Percentiles rank a stretch among this genome's conserved stretches.
Evolutionary conservation across 2,113 vertebrate species (phyloP).

Genomic region (Ancistrus triradiatus): DNA sequence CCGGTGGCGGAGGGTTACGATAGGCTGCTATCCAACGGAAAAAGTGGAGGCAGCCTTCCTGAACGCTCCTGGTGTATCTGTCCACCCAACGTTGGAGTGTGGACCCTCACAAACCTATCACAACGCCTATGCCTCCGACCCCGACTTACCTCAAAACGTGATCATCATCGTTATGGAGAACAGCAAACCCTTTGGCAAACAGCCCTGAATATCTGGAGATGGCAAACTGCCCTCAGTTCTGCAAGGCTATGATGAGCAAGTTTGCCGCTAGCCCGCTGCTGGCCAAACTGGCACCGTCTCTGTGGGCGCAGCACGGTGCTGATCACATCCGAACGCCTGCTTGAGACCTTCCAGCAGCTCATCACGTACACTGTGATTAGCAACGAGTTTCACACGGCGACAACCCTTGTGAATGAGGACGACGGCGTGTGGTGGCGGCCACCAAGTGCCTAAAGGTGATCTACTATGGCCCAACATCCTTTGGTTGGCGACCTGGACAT

Average conservation of each 20-base stretch:
- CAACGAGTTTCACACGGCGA: slow-evolving; percentile 88
- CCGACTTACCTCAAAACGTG: slow-evolving; percentile 94
- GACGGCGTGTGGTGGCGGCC: slow-evolving; percentile 91
- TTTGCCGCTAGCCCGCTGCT: slow-evolving; percentile 86
- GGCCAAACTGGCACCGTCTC: slow-evolving; percentile 79
- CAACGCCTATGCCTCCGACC: slow-evolving; percentile 87
- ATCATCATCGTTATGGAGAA: slow-evolving; percentile 98
- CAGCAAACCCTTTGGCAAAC: slow-evolving; percentile 90
- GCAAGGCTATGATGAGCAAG: slow-evolving; percentile 97
- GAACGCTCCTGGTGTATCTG: slow-evolving; percentile 90
- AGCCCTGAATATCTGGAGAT: slow-evolving; percentile 97
- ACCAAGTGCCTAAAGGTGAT: slow-evolving; percentile 95
- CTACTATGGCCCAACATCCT: slow-evolving; percentile 94
- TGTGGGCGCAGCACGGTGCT: slow-evolving; percentile 85
- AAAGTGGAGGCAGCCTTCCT: slow-evolving; percentile 91
- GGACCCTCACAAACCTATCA: slow-evolving; percentile 98
- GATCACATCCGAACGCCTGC: slow-evolving; percentile 86
- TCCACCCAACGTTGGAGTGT: slow-evolving; percentile 94
- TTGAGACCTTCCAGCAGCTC: slow-evolving; percentile 98
- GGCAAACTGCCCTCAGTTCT: slow-evolving; percentile 90
- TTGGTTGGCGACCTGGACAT: slow-evolving; percentile 86
- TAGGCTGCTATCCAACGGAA: slow-evolving; percentile 82
- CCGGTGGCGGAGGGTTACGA: slow-evolving; percentile 88
- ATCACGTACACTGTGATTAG: slow-evolving; percentile 97
- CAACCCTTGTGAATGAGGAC: slow-evolving; percentile 91